A percentile compares a stretch with the other conserved stretches of the same genome.
phyloP scores from a whole-genome alignment of 2,797 vertebrate species.

The Sebastolobus alascanus region DNA sequence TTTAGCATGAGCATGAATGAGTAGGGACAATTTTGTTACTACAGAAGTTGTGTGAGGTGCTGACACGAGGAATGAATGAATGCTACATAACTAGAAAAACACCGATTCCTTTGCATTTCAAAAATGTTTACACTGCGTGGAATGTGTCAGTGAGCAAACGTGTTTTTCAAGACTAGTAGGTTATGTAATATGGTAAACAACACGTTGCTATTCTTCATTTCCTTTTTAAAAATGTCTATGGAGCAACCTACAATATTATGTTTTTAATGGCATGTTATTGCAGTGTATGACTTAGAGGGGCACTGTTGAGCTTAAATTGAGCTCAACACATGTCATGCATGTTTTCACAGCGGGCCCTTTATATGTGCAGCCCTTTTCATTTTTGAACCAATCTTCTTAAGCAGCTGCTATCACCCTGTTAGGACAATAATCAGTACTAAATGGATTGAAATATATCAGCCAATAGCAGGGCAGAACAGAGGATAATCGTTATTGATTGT shows the following conservation, averaged over 20 bases:
- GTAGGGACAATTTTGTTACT: background rate
- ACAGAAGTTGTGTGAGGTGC: background rate
- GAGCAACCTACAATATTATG: background rate
- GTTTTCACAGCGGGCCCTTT: background rate
- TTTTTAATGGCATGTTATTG: slow-evolving; percentile 12
- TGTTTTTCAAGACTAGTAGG: background rate
- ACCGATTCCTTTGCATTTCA: slow-evolving; percentile 15
- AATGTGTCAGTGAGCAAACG: slow-evolving; percentile 15
- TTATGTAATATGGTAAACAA: background rate
- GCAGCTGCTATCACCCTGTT: background rate
- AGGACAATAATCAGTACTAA: background rate
- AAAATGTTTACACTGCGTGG: background rate
- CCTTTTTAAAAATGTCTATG: too few relatives aligned
- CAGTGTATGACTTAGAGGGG: slow-evolving; percentile 37
- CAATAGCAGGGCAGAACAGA: background rate
- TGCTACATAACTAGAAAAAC: slow-evolving; percentile 22
- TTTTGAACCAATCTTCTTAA: slow-evolving; percentile 1
- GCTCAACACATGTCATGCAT: background rate
- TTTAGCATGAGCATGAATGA: too few relatives aligned
- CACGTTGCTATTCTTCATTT: background rate
- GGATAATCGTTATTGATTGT: background rate
- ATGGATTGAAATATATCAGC: background rate
- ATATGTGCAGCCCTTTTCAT: slow-evolving; percentile 12
- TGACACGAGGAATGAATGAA: background rate
- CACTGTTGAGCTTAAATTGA: slow-evolving; percentile 62